Evolutionary conservation across 2,888 invertebrate species (phyloP).

Genomic region (Drosophila siamana): DNA sequence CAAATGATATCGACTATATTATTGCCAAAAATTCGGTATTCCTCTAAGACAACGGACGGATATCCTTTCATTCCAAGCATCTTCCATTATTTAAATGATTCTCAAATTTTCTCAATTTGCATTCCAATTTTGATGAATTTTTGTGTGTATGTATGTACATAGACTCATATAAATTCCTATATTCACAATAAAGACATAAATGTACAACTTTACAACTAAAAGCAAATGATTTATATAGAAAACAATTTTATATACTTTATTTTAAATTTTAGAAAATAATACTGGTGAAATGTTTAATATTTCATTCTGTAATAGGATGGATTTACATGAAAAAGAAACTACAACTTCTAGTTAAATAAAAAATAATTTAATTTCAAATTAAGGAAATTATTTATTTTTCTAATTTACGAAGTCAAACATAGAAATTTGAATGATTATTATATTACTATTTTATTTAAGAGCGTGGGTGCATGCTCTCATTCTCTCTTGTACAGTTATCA

Average conservation of each 20-base stretch:
- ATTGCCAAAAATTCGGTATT: slow-evolving; percentile 94
- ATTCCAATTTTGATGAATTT: slow-evolving; percentile 14
- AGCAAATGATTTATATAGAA: too few relatives aligned
- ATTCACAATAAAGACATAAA: slow-evolving; percentile 7
- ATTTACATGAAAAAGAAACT: too few relatives aligned
- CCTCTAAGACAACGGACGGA: slow-evolving; percentile 85
- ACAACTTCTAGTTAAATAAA: too few relatives aligned
- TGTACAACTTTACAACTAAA: slow-evolving; percentile 3
- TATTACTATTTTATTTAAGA: neutral
- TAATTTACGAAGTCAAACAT: neutral
- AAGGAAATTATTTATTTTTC: neutral
- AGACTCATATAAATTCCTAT: slow-evolving; percentile 1
- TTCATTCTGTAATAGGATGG: neutral
- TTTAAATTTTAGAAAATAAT: too few relatives aligned
- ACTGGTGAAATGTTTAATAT: too few relatives aligned
- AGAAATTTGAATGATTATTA: neutral
- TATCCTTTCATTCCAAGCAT: slow-evolving; percentile 7
- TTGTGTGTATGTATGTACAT: slow-evolving; percentile 2
- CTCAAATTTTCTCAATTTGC: neutral
- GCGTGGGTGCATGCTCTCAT: neutral
- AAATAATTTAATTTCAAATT: too few relatives aligned
- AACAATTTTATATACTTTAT: too few relatives aligned
- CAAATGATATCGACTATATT: slow-evolving; percentile 96
- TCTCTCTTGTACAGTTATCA: slow-evolving; percentile 10
- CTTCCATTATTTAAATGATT: slow-evolving; percentile 20